phyloP scores from a whole-genome alignment of 2,113 vertebrate genomes.

The Xenopus laevis region DNA sequence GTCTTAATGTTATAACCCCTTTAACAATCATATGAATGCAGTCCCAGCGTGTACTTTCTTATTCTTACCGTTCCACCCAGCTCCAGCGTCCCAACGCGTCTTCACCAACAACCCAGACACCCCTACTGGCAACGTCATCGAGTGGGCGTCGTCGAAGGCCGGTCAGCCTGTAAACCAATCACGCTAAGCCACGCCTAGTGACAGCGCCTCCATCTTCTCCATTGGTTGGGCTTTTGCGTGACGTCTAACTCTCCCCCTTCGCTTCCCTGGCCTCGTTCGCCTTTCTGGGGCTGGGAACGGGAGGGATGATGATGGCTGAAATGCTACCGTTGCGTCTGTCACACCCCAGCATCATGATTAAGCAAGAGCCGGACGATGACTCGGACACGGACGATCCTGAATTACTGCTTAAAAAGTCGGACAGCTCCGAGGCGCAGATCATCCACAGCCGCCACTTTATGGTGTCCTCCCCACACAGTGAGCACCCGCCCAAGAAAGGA shows the following conservation, averaged over 20 bases:
- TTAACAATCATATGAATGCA: too few species aligned
- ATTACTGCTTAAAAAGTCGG: conserved; percentile 56
- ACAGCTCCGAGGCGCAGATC: conserved; percentile 72
- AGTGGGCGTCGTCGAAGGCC: conserved; percentile 35
- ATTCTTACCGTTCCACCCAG: too few species aligned
- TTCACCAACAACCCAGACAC: conserved; percentile 9
- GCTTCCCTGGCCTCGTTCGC: conserved; percentile 30
- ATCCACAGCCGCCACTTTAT: conserved; percentile 98
- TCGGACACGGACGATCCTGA: conserved; percentile 73
- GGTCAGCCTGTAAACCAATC: conserved; percentile 11
- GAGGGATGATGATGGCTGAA: conserved; percentile 53
- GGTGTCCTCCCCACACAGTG: conserved; percentile 90
- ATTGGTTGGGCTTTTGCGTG: conserved; percentile 46
- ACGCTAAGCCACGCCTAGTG: conserved; percentile 31
- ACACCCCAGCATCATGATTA: conserved; percentile 52
- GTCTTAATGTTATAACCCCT: too few species aligned
- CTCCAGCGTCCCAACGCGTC: neutral
- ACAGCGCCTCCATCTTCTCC: conserved; percentile 13
- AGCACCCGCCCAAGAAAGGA: conserved; percentile 92
- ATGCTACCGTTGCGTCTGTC: too few species aligned
- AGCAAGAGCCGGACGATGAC: conserved; percentile 76
- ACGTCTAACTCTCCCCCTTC: conserved; percentile 36
- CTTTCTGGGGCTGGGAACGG: neutral
- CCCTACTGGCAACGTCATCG: neutral
- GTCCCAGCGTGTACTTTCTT: too few species aligned